Evolutionary conservation across 2,797 vertebrate species (phyloP), one percentile per base, ranked within the genome.

Genomic region (Pipistrellus pipistrellus): DNA sequence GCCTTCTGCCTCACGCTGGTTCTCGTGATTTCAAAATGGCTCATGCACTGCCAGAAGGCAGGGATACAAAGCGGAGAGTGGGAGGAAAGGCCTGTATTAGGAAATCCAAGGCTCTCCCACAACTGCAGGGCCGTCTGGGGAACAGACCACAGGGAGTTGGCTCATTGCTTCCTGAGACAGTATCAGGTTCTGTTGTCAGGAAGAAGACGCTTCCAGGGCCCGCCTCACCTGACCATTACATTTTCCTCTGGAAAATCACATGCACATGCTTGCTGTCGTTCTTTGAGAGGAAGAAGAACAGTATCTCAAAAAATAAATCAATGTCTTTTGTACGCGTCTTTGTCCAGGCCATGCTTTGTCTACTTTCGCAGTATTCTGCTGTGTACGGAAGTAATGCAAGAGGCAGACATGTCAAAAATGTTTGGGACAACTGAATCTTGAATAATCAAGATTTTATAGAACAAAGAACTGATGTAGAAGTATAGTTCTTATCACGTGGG

Each of bases 391-490:
- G 41, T 88, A 90, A 30, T n/a, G 12, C 69, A 51, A 85, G 69
- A 66, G n/a, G 5, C 15, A n/a, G 32, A 10, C 18, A 30, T 78
- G 32, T 59, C 73, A 75, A 84, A 76, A 81, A 84, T 92, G 72
- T 85, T 51, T 18, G 53, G 8, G 75, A 64, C 10, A 91, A 80
- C 4, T 71, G 23, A 44, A 81, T 91, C 89, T 88, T 87, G 38
- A 72, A 89, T 72, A 46, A 38, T 84, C 23, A 76, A 48, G 48
- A 77, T 64, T 90, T 87, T 68, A 44, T 71, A 72, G 76, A 53
- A 83, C 32, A 81, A 30, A 55, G 59, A 89, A 80, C 75, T 83
- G 55, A 82, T 80, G 18, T 21, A 86, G n/a, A 94, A 38, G 18
- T 75, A 8, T 66, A 57, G 66, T 82, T 82, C 85, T 90, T 23